Percentiles rank a stretch among this genome's conserved stretches.
phyloP scores from a whole-genome alignment of 2,888 invertebrate genomes.

The Drosophila fungiperda region DNA sequence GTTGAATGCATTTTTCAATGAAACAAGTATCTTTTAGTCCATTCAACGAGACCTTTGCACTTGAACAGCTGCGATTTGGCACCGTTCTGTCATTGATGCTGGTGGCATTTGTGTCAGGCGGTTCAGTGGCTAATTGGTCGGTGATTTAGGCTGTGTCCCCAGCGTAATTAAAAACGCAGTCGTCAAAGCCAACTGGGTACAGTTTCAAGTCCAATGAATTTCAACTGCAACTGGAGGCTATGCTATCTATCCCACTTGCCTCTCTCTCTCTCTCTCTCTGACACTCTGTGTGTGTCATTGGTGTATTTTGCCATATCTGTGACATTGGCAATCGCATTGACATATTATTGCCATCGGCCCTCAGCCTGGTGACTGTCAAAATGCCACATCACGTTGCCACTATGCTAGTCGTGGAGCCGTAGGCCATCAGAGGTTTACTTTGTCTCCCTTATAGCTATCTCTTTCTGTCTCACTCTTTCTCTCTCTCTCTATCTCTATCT shows the following conservation, averaged over 20 bases:
- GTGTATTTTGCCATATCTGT: conserved; percentile 47
- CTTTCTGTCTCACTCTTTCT: not conserved
- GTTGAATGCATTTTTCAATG: not conserved
- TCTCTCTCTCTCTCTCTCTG: not conserved
- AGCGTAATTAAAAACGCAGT: conserved; percentile 65
- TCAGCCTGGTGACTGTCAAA: conserved; percentile 65
- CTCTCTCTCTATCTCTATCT: not conserved
- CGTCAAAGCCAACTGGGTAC: conserved; percentile 37
- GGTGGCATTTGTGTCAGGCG: conserved; percentile 31
- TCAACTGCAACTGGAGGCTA: conserved; percentile 39
- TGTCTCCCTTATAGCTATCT: not conserved
- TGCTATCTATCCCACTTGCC: not conserved
- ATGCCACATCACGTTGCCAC: conserved; percentile 65
- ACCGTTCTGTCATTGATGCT: conserved; percentile 5
- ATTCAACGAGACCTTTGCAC: not conserved
- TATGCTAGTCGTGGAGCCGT: conserved; percentile 31
- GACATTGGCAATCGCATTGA: conserved; percentile 72
- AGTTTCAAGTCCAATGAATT: conserved; percentile 46
- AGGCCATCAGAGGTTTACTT: conserved; percentile 30
- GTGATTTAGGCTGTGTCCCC: conserved; percentile 45
- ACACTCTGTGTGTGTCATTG: not conserved
- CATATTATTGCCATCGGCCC: conserved; percentile 75
- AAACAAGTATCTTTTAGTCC: not conserved
- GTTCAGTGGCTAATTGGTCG: conserved; percentile 54
- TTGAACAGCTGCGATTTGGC: not conserved